Evolutionary conservation across 2,888 invertebrate genomes (phyloP).

Genomic region (Tipula vernalis): DNA sequence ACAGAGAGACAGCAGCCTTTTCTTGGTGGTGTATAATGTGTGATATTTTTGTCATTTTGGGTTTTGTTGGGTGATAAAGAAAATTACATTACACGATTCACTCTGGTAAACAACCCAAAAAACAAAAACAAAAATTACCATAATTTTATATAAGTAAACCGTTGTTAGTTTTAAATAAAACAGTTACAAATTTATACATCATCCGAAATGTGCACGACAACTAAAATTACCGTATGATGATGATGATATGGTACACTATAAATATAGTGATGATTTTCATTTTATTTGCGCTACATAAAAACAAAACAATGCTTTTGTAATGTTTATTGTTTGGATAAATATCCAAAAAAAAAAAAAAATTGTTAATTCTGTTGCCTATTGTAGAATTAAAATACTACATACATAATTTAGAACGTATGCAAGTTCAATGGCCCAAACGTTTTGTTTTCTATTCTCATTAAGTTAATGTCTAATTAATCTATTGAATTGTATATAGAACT

Average conservation of each 20-base stretch:
- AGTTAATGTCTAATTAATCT: neutral
- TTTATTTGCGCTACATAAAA: neutral
- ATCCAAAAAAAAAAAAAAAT: neutral
- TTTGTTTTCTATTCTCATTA: neutral
- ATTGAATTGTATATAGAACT: neutral
- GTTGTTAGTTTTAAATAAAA: neutral
- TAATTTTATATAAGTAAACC: neutral
- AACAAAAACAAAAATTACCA: neutral
- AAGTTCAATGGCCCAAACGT: neutral
- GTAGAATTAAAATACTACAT: neutral
- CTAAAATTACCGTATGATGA: neutral
- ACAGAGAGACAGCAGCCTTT: neutral
- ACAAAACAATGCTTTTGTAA: neutral
- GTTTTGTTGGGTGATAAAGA: neutral
- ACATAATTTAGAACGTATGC: neutral
- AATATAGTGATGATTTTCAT: neutral
- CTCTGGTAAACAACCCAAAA: neutral
- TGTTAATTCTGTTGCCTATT: neutral
- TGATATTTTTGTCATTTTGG: neutral
- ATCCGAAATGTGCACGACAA: neutral
- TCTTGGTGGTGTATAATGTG: neutral
- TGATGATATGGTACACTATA: neutral
- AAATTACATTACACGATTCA: neutral
- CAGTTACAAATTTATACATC: neutral
- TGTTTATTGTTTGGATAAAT: neutral